phyloP scores from a whole-genome alignment of 64 coral and sea anemone genomes.

The Stylophora pistillata region DNA sequence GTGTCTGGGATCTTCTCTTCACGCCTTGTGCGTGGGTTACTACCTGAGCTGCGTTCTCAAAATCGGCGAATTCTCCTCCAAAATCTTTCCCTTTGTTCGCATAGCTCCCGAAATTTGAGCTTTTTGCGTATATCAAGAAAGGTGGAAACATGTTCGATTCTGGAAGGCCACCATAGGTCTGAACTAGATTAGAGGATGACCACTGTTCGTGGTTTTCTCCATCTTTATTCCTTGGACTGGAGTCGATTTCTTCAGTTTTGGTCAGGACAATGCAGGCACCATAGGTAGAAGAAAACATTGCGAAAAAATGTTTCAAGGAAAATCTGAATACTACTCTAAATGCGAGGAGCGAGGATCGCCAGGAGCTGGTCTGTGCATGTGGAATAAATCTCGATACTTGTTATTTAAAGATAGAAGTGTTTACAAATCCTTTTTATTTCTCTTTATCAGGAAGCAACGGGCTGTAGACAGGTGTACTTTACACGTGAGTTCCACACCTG shows the following conservation, averaged over 20 bases:
- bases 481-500: background rate
- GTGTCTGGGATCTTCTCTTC: background rate
- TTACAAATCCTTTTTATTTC: background rate
- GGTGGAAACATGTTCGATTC: background rate
- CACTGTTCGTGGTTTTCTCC: background rate
- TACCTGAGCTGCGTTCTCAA: background rate
- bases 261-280: background rate
- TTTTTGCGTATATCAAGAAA: background rate
- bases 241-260: background rate
- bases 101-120: background rate
- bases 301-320: background rate
- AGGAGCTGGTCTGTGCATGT: background rate
- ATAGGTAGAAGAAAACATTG: background rate
- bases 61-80: background rate
- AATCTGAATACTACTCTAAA: background rate
- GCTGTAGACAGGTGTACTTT: background rate
- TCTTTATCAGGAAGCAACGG: background rate
- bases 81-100: background rate
- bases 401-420: background rate
- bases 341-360: background rate
- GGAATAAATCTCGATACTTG: background rate
- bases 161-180: background rate
- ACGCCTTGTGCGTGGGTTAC: background rate
- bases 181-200: background rate
- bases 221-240: background rate